Evolutionary conservation across 2,797 vertebrate species (phyloP), one percentile per base, ranked within the genome.

Genomic region (Salmo trutta): DNA sequence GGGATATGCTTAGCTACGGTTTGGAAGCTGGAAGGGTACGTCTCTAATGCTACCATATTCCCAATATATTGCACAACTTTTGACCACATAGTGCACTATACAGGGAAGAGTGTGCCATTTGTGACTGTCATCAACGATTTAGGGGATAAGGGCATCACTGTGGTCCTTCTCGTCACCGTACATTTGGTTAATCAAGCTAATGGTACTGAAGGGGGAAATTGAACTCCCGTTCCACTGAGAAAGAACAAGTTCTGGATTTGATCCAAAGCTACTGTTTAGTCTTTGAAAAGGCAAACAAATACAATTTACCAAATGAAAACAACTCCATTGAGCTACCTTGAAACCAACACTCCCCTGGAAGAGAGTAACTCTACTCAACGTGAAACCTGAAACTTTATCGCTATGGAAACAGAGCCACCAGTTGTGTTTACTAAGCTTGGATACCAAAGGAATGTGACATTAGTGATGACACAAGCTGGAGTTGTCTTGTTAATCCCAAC

Each of bases 351-450:
- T 33, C 16, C 56, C 56, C 6, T 8, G 19, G 5, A 59, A n/a
- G 4, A 59, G 19, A 21, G 10, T 47, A 47, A 59, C 56, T 21
- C n/a, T 59, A 29, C 68, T 36, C 36, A 12, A 21, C n/a, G 7
- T 19, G 41, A 56, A 68, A 62, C 15, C 73, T 15, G 77, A 80
- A 73, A 83, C 65, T 80, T 76, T 62, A 75, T 54, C 66, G 75
- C 77, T 79, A 67, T 82, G 85, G 81, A 71, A 82, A 77, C 82
- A 41, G 69, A 82, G 82, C 70, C 1, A 3, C 7, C 33, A 71
- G 65, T 76, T 72, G 33, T 82, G 78, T 84, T 86, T 81, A 79
- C 73, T 83, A 82, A 86, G 65, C 82, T 77, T 83, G 80, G 79
- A 71, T 77, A 79, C 77, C 59, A 74, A 41, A 73, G 75, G 76